These are phyloP conservation scores for Lepidonotus clava DNA, from an alignment of 2,888 invertebrate genomes.

Conservation along the genomic window DNA sequence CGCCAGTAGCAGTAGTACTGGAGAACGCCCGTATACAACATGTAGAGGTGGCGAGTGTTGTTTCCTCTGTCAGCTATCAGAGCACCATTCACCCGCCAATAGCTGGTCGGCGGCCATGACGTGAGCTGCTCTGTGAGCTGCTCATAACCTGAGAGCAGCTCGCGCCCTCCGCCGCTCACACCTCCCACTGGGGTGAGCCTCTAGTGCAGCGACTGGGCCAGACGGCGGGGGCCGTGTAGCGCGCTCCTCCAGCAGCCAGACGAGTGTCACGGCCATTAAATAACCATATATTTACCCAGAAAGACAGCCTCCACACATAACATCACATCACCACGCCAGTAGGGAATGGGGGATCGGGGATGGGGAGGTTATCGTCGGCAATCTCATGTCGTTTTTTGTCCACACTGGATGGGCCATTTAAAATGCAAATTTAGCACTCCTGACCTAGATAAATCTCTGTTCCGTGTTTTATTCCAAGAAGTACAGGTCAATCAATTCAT, in stretches of 20 bases:
- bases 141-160: not conserved
- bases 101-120: not conserved
- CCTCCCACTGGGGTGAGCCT: conserved; percentile 8
- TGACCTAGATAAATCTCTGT: too few relatives aligned
- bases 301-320: not conserved
- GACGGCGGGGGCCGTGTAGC: not conserved
- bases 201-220: conserved; percentile 25
- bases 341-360: not conserved
- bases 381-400: too few relatives aligned
- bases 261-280: conserved; percentile 39
- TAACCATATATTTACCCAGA: conserved; percentile 33
- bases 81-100: not conserved
- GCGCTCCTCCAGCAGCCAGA: conserved; percentile 15
- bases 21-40: too few relatives aligned
- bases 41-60: not conserved
- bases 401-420: too few relatives aligned
- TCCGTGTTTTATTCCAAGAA: too few relatives aligned
- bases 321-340: not conserved
- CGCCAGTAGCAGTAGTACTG: too few relatives aligned
- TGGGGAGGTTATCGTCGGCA: not conserved
- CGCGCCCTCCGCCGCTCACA: conserved; percentile 12
- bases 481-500: too few relatives aligned
- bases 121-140: not conserved
- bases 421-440: too few relatives aligned
- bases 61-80: conserved; percentile 16